Evolutionary conservation across 2,797 vertebrate genomes (phyloP).

Genomic region (Psittacula derbiana): DNA sequence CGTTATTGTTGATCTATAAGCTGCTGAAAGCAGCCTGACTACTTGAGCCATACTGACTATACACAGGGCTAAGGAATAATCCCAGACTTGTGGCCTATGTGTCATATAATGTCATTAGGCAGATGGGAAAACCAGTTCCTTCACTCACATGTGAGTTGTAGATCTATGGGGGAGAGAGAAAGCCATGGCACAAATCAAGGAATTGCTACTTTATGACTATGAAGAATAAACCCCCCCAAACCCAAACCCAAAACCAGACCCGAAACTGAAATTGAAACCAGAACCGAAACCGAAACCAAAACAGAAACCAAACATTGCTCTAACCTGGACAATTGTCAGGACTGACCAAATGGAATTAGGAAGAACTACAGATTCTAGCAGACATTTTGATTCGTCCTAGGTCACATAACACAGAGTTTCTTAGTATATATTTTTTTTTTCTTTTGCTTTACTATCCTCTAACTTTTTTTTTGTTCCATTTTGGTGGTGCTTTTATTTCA

Average conservation of each 20-base stretch:
- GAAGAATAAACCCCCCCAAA: background rate
- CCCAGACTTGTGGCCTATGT: background rate
- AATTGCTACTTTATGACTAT: background rate
- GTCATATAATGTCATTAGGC: background rate
- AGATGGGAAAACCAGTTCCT: background rate
- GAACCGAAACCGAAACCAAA: no score
- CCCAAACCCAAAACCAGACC: no score
- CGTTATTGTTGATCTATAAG: background rate
- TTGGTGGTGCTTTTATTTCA: background rate
- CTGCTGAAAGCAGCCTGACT: rapidly evolving
- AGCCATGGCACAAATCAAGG: background rate
- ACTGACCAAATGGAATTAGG: background rate
- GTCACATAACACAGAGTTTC: background rate
- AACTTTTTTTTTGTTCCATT: background rate
- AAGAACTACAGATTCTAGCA: background rate
- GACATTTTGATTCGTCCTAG: background rate
- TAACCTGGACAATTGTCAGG: background rate
- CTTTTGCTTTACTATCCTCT: background rate
- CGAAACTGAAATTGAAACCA: no score
- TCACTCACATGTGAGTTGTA: background rate
- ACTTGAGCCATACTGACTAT: background rate
- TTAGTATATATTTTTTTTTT: background rate
- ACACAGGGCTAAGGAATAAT: background rate
- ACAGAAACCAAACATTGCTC: background rate
- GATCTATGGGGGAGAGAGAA: background rate